Percentiles rank a stretch among this genome's conserved stretches.
Conservation (phyloP, 2,888 invertebrate species). For the Cantharis nigra region DNA sequence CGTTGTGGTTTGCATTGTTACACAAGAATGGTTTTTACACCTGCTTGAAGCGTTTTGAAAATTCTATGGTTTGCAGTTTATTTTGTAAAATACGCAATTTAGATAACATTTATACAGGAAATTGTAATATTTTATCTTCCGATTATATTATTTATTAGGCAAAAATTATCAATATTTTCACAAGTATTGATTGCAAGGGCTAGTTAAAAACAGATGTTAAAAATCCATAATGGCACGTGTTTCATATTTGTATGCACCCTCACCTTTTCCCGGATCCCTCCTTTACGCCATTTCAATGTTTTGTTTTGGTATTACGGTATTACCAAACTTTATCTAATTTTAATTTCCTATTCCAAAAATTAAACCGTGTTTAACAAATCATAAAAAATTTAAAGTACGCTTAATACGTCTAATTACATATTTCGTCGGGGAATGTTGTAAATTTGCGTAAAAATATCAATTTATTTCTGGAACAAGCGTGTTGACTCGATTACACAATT, state of each 20-base stretch:
- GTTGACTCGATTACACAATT: not conserved
- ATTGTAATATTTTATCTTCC: not conserved
- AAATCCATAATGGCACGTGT: slow-evolving; percentile 5
- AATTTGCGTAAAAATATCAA: not conserved
- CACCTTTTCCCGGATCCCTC: slow-evolving; percentile 7
- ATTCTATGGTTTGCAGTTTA: not conserved
- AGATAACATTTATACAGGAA: not conserved
- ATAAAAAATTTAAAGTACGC: not conserved
- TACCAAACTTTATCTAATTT: not conserved
- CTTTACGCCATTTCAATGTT: not conserved
- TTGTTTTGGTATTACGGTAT: not conserved
- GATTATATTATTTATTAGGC: not conserved
- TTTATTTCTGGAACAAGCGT: not conserved
- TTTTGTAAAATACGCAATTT: not conserved
- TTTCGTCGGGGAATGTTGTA: not conserved
- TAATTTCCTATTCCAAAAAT: not conserved
- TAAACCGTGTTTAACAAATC: not conserved
- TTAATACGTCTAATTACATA: not conserved
- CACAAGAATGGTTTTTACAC: not conserved
- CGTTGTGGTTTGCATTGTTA: not conserved
- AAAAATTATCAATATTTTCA: not conserved
- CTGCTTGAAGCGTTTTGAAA: not conserved
- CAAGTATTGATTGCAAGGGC: slow-evolving; percentile 6
- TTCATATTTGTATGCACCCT: slow-evolving; percentile 11
- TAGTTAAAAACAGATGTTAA: slow-evolving; percentile 11